phyloP scores from a whole-genome alignment of 2,888 invertebrate species.

The Eustalomyia histrio region DNA sequence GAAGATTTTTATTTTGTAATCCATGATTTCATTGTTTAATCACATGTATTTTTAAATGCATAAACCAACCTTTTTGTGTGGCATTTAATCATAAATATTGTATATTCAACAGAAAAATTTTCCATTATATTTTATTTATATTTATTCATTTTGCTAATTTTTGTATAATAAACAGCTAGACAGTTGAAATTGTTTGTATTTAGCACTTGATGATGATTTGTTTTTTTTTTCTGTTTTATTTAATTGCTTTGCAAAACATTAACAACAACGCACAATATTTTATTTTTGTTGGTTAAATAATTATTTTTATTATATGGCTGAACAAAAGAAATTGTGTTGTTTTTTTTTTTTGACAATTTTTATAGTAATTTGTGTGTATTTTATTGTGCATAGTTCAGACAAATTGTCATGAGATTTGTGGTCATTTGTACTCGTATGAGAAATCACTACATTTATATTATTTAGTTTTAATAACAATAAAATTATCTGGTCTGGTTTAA shows the following conservation, averaged over 20 bases:
- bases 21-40: conserved; percentile 4
- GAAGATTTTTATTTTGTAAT: not conserved
- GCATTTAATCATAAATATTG: not conserved
- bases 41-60: not conserved
- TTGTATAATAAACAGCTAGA: not conserved
- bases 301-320: not conserved
- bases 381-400: not conserved
- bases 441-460: no score
- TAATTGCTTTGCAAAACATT: not conserved
- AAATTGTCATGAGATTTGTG: not conserved
- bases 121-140: not conserved
- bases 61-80: not conserved
- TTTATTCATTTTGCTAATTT: not conserved
- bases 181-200: not conserved
- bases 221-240: not conserved
- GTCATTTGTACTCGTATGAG: not conserved
- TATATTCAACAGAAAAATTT: not conserved
- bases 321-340: not conserved
- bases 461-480: not conserved
- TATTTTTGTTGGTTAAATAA: not conserved
- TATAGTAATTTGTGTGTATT: not conserved
- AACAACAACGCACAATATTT: not conserved
- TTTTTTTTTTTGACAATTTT: not conserved
- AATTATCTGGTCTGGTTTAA: not conserved
- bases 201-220: not conserved